Base-by-base conservation (phyloP, 1,140 invertebrate genomes). In the Ridgeia piscesae region DNA sequence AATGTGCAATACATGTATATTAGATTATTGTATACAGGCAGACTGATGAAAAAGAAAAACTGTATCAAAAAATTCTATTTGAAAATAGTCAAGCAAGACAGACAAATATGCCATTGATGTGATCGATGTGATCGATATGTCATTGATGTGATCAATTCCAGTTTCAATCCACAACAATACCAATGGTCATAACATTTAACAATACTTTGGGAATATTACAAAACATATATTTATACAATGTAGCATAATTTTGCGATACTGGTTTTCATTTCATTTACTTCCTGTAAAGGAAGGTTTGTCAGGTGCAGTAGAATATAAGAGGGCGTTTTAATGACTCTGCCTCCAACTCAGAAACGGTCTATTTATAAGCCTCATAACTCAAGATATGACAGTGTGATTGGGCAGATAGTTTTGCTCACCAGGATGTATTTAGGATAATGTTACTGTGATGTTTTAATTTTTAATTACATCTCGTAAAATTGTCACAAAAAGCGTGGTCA, bases 381-480 rank as follows among this genome's bases (percentile, higher is more conserved):
- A 77, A 14, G 58, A 1, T 77, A 21, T 21, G 58, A 77, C 58
- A 21, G 58, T 21, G 27, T 77, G 2, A 31, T 77, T 77, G 58
- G 58, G 27, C 21, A 21, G 48, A 50, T 50, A 8, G 48, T 50
- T 50, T 11, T 50, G 48, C 58, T 6, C 58, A 77, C 27, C 58
- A 77, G 27, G 58, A 77, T 77, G 58, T 31, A 77, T 31, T 77
- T 77, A 77, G 58, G 14, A 77, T 77, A 21, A 31, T 77, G 58
- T 77, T 77, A 77, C 58, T 77, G 58, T 21, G 2, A 31, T 21
- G 58, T 77, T 77, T 77, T 8, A 77, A 77, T 77, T 77, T 77
- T 77, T 77, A 77, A 77, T 77, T 77, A 77, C 58, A 77, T 77
- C 58, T 77, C 58, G 58, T 77, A 77, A 77, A 77, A 77, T 77